Evolutionary conservation across 2,888 invertebrate species (phyloP).

Genomic region (Gortyna flavago): DNA sequence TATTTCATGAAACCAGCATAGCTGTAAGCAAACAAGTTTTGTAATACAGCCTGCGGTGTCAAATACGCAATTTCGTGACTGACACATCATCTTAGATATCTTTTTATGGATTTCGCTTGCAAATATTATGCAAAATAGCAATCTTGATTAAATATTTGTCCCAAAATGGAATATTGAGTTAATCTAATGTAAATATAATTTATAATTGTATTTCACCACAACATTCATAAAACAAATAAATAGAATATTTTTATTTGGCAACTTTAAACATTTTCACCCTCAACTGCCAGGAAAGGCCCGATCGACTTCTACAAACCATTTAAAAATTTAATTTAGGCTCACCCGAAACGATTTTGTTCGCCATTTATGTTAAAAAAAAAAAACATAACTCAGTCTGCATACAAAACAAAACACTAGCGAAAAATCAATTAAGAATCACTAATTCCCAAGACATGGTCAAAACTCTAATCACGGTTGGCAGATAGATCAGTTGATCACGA

Average conservation of each 20-base stretch:
- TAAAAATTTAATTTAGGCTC: not conserved
- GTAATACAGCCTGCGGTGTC: conserved; percentile 43
- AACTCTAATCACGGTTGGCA: conserved; percentile 43
- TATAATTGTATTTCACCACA: not conserved
- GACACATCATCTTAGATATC: conserved; percentile 13
- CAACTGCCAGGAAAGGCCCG: not conserved
- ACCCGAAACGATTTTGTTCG: not conserved
- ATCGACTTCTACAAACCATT: not conserved
- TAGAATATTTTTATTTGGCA: not conserved
- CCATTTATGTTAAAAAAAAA: not conserved
- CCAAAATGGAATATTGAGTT: conserved; percentile 9
- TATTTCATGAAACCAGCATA: conserved; percentile 1
- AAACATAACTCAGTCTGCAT: not conserved
- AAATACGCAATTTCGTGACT: conserved; percentile 42
- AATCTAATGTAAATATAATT: conserved; percentile 12
- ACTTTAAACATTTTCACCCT: not conserved
- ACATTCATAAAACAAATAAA: not conserved
- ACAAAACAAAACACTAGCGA: conserved; percentile 30
- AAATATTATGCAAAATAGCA: conserved; percentile 25
- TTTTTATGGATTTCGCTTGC: conserved; percentile 18
- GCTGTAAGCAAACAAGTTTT: conserved; percentile 16
- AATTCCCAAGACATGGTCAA: conserved; percentile 34
- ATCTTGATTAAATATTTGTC: conserved; percentile 16
- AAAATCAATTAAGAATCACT: conserved; percentile 57
- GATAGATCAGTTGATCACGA: conserved; percentile 57